These are phyloP conservation scores for Drosophila gunungcola DNA, from an alignment of 1,140 invertebrate species.

Conservation along the genomic window DNA sequence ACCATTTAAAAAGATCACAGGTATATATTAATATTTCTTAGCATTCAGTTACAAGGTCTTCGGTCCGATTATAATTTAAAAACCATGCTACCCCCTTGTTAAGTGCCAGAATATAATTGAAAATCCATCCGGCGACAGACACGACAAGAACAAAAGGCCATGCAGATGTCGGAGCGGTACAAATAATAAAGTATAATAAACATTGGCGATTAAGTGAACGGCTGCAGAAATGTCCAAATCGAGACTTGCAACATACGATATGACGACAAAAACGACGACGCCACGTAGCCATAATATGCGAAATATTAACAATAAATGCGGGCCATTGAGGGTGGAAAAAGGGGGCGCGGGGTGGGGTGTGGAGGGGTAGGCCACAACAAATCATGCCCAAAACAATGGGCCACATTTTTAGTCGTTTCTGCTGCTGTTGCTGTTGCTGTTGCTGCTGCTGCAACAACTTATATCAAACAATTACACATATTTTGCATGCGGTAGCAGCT, in stretches of 20 bases:
- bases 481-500: slow-evolving; percentile 76
- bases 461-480: slow-evolving; percentile 84
- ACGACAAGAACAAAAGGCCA: slow-evolving; percentile 72
- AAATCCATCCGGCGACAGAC: slow-evolving; percentile 32
- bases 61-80: slow-evolving; percentile 11
- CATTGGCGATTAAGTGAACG: slow-evolving; percentile 69
- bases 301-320: slow-evolving; percentile 80
- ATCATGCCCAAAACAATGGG: slow-evolving; percentile 84
- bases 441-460: slow-evolving; percentile 65
- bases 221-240: slow-evolving; percentile 53
- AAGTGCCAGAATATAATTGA: slow-evolving; percentile 38
- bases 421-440: slow-evolving; percentile 38
- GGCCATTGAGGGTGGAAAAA: slow-evolving; percentile 1
- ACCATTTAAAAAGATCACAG: no score
- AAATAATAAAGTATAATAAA: slow-evolving; percentile 80
- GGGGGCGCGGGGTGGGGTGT: not conserved
- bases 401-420: slow-evolving; percentile 75
- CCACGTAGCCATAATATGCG: slow-evolving; percentile 74
- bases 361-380: slow-evolving; percentile 64
- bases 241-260: slow-evolving; percentile 66
- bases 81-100: slow-evolving; percentile 24
- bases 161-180: slow-evolving; percentile 68
- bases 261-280: slow-evolving; percentile 59
- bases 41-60: not conserved
- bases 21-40: not conserved